A percentile compares a stretch with the other conserved stretches of the same genome.
phyloP scores from a whole-genome alignment of 2,888 invertebrate genomes.

The Caenorhabditis sp. region DNA sequence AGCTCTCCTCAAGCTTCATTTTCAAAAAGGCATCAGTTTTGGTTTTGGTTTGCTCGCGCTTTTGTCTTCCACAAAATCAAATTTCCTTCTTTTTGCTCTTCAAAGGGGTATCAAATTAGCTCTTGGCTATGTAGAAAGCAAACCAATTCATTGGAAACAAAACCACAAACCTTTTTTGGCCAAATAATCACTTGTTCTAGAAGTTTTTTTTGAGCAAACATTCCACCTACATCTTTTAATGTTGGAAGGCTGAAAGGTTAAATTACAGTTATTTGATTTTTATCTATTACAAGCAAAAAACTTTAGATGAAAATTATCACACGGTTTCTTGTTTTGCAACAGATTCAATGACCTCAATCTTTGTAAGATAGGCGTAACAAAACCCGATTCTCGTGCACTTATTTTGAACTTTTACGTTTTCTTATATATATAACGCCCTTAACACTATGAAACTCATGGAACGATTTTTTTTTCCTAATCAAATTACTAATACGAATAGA shows the following conservation, averaged over 20 bases:
- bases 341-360: conserved; percentile 33
- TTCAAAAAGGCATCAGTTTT: not conserved
- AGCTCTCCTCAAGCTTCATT: not conserved
- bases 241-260: conserved; percentile 49
- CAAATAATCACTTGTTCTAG: conserved; percentile 78
- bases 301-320: conserved; percentile 42
- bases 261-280: not conserved
- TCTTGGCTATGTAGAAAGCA: no score
- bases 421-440: no score
- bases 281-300: not conserved
- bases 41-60: no score
- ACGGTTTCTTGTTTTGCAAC: conserved; percentile 14
- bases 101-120: not conserved
- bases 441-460: no score
- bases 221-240: conserved; percentile 76
- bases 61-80: conserved; percentile 14
- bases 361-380: conserved; percentile 7
- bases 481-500: no score
- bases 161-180: conserved; percentile 74
- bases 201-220: conserved; percentile 73
- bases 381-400: not conserved
- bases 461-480: not conserved
- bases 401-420: conserved; percentile 23
- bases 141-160: no score
- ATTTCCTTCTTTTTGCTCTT: not conserved